phyloP scores from a whole-genome alignment of 2,797 vertebrate species.

The Natrix natrix region DNA sequence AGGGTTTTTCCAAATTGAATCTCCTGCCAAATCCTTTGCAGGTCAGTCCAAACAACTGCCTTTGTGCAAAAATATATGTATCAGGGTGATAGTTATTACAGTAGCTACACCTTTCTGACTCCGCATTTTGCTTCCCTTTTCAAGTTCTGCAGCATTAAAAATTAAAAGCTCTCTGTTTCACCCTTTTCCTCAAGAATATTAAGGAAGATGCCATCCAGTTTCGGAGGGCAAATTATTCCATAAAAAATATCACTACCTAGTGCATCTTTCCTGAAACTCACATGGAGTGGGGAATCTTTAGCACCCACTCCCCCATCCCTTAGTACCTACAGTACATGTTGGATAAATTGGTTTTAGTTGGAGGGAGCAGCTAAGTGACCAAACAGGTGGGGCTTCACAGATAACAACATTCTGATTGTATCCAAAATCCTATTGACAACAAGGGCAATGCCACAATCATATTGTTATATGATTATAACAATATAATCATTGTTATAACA shows the following conservation, averaged over 20 bases:
- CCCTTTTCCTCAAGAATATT: background rate
- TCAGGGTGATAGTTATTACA: background rate
- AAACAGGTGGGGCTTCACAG: background rate
- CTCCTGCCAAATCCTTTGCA: conserved; percentile 79
- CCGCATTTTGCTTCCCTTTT: background rate
- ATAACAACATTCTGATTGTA: background rate
- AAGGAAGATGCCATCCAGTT: background rate
- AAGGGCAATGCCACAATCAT: background rate
- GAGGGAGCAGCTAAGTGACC: background rate
- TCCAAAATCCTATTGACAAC: background rate
- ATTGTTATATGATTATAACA: background rate
- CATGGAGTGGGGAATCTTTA: background rate
- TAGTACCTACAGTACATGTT: background rate
- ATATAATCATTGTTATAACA: too few relatives aligned
- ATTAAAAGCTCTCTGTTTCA: background rate
- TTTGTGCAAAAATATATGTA: background rate
- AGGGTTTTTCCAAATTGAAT: conserved; percentile 88
- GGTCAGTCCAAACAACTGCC: conserved; percentile 68
- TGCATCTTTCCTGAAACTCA: background rate
- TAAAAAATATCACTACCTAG: background rate
- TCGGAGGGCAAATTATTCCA: background rate
- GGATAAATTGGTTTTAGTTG: background rate
- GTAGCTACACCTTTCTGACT: background rate
- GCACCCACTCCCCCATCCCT: background rate
- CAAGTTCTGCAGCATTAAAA: background rate